These are phyloP conservation scores for Mesorhabditis sp. DNA, from an alignment of 2,888 invertebrate species.

Conservation along the genomic window DNA sequence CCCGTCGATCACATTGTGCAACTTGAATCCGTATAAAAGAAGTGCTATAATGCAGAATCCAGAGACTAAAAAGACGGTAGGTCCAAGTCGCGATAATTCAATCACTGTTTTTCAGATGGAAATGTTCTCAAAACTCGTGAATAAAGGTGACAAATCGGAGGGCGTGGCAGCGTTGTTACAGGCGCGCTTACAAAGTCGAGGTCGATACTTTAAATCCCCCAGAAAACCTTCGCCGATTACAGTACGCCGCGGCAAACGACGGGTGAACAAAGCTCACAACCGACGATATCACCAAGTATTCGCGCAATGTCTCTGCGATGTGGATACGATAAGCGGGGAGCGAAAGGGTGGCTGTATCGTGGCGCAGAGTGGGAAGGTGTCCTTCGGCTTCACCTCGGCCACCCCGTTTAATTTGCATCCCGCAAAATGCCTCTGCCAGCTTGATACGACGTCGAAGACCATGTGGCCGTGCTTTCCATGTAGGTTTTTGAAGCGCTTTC, in stretches of 20 bases:
- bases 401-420: constrained; percentile 37
- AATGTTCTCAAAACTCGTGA: constrained; percentile 41
- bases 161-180: constrained; percentile 41
- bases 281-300: constrained; percentile 45
- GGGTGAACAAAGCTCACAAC: constrained; percentile 11
- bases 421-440: constrained; percentile 49
- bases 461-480: constrained; percentile 57
- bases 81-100: constrained; percentile 1
- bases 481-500: constrained; percentile 19
- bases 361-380: constrained; percentile 42
- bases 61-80: constrained; percentile 47
- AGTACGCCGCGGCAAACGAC: constrained; percentile 24
- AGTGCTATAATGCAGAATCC: constrained; percentile 50
- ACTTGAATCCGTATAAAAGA: constrained; percentile 56
- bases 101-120: constrained; percentile 38
- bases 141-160: constrained; percentile 42
- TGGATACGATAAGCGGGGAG: constrained; percentile 49
- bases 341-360: constrained; percentile 51
- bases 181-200: constrained; percentile 19
- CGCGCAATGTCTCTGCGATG: constrained; percentile 54
- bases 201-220: constrained; percentile 10
- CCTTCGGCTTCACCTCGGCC: constrained; percentile 20
- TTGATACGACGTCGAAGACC: constrained; percentile 49
- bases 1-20: constrained; percentile 56
- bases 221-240: constrained; percentile 10